Base-by-base conservation (phyloP, 2,888 invertebrate species). In the Germaria angustata region DNA sequence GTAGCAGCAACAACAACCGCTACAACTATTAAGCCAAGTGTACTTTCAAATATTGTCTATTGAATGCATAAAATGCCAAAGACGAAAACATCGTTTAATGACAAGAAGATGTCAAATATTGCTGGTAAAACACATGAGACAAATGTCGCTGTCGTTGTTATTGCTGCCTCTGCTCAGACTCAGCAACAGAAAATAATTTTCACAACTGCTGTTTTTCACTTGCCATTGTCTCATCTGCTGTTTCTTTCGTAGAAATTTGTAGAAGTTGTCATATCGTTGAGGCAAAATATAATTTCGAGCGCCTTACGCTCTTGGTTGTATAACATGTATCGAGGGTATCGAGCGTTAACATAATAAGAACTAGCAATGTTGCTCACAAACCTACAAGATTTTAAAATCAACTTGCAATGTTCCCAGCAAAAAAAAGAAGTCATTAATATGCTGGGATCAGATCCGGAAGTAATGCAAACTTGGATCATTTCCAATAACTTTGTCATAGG, bases 51-150 rank as follows among this genome's bases (percentile, higher is more conserved):
- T 84, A 75, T 84, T 79, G 80, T 84, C 69, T 72, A 69, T 68
- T 44, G 55, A 69, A 49, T 51, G 44, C 49, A 53, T 41, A 57
- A 76, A 63, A 79, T 53, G 51, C 65, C 76, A 46, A 76, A 68
- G 49, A 75, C 83, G 83, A 84, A 81, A 84, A 80, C 84, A 84
- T 84, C 81, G 80, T 84, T 85, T 84, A 82, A 81, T 86, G 86
- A 86, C 86, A 86, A 85, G 84, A 84, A 86, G 75, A 82, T 85
- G 85, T 86, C 86, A 86, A 84, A 84, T 84, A 81, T 68, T 78
- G 51, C 80, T 73, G 80, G 80, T 78, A 80, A 81, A 84, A 84
- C 84, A 83, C 57, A 80, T 73, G 77, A 83, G 83, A 80, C 81
- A 84, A 83, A 84, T 82, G 83, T 68, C 72, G 77, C 73, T 61